A percentile compares a stretch with the other conserved stretches of the same genome.
Conservation (phyloP, 1,140 invertebrate genomes). For the Magallana ariakensis region DNA sequence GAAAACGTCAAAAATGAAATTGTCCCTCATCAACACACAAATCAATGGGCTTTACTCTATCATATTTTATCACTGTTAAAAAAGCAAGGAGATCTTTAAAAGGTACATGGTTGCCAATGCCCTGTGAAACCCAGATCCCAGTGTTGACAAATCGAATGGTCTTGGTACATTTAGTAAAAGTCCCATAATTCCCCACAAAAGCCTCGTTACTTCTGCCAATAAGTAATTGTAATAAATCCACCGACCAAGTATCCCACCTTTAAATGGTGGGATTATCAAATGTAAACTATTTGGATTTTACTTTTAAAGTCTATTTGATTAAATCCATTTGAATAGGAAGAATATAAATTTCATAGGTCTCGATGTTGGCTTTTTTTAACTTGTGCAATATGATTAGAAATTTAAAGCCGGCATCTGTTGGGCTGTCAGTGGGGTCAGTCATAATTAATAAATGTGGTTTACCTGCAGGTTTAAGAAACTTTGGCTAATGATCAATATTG, state of each 20-base stretch:
- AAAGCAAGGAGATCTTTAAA: slow-evolving; percentile 8
- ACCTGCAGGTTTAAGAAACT: slow-evolving; percentile 2
- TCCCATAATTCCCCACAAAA: slow-evolving; percentile 36
- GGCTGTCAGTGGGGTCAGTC: not conserved
- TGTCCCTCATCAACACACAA: not conserved
- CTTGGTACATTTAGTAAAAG: slow-evolving; percentile 38
- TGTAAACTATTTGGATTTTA: slow-evolving; percentile 39
- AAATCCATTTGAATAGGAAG: slow-evolving; percentile 27
- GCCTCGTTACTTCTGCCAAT: slow-evolving; percentile 32
- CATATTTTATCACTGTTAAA: slow-evolving; percentile 12
- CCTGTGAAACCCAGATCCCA: slow-evolving; percentile 2
- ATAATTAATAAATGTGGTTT: slow-evolving; percentile 30
- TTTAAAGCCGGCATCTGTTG: slow-evolving; percentile 1
- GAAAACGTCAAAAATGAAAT: slow-evolving; percentile 25
- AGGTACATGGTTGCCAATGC: slow-evolving; percentile 32
- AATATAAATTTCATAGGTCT: not conserved
- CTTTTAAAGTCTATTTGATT: slow-evolving; percentile 35
- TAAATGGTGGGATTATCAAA: slow-evolving; percentile 35
- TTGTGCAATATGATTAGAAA: slow-evolving; percentile 37
- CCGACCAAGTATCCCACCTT: slow-evolving; percentile 10
- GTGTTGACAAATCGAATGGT: slow-evolving; percentile 38
- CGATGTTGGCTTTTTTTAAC: slow-evolving; percentile 27
- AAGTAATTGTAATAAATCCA: slow-evolving; percentile 39
- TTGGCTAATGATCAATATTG: slow-evolving; percentile 28
- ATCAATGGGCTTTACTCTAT: slow-evolving; percentile 9